Base-by-base conservation (phyloP, 2,888 invertebrate genomes). In the Drosophila meridionalis region DNA sequence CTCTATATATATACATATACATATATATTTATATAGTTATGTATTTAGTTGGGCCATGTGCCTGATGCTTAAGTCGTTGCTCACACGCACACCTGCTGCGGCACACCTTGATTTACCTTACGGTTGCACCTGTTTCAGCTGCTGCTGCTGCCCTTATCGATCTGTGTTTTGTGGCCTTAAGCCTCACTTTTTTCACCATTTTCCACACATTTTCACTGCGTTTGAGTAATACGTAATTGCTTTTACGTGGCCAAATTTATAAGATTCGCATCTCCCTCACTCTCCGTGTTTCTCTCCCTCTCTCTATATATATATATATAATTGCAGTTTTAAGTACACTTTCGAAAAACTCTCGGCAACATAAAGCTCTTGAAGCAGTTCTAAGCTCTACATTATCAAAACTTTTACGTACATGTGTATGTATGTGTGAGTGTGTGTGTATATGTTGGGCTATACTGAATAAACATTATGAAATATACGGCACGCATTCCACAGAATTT, bases 41-140 rank as follows among this genome's bases (percentile, higher is more conserved):
- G 64, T 71, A 69, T 75, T 73, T 63, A 73, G 67, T 56, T 45
- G n/a, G n/a, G 38, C 62, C 65, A 57, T 80, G 62, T 73, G 73
- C 57, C 43, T 69, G 67, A 62, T 81, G 65, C 73, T 74, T 62
- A 63, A 69, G 67, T 69, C 60, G 53, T 60, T 56, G 60, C 45
- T 59, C 62, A 56, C 71, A 67, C 71, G 68, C 68, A 82, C 70
- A 74, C 74, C 59, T 69, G 62, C 68, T 65, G 70, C 20, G 85
- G 75, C 89, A 82, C 86, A 87, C 90, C 86, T 86, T 89, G 84
- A 83, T 87, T 86, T 89, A 74, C 76, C 75, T 74, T 75, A 48
- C 48, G 56, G 42, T 59, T 59, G 63, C 61, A 61, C 64, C 60
- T 58, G 62, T 60, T 26, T 6, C 32, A 4, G 30, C 63, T 67